Evolutionary conservation across 2,888 invertebrate species (phyloP), one percentile per base, ranked within the genome.

Genomic region (Apotomis capreana): DNA sequence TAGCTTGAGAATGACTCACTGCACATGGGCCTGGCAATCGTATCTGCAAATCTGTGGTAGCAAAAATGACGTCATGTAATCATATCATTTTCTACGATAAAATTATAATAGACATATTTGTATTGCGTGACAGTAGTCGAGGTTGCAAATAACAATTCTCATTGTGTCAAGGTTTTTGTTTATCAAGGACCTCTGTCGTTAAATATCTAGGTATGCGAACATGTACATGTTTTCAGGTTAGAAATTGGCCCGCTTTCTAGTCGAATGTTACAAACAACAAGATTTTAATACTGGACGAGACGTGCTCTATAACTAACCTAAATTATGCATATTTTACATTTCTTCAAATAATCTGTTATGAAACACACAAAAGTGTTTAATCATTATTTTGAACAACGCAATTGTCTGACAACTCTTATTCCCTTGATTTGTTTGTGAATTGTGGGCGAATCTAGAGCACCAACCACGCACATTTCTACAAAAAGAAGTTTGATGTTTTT

Each of bases 91-190:
- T 52, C 9, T 63, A 46, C 13, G 46, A 44, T 51, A 51, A n/a
- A 54, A 13, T 13, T 36, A 10, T 52, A 54, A 60, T 52, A 52
- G 51, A 10, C 26, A 57, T 36, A 60, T 70, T 54, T 37, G 54
- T 84, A 81, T 87, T 82, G 85, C 87, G 88, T 87, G 88, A 77
- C 75, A 81, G 83, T 80, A 78, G 73, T 79, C 79, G 79, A 83
- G 82, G 84, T 85, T 82, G 81, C 74, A 78, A 78, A 81, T 81
- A 80, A 81, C 81, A 74, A 77, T 78, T 79, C 79, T 81, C 81
- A 83, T 79, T 79, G 74, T 74, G 75, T 58, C 73, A 75, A 63
- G 37, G 37, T 40, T n/a, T 40, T 37, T 59, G 40, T 59, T 59
- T 13, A 44, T 44, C 44, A 60, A 40, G 9, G 59, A 3, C 44